A percentile compares a stretch with the other conserved stretches of the same genome.
These are phyloP conservation scores for Subacronicta megacephala DNA, from an alignment of 2,888 invertebrate genomes.

Conservation along the genomic window DNA sequence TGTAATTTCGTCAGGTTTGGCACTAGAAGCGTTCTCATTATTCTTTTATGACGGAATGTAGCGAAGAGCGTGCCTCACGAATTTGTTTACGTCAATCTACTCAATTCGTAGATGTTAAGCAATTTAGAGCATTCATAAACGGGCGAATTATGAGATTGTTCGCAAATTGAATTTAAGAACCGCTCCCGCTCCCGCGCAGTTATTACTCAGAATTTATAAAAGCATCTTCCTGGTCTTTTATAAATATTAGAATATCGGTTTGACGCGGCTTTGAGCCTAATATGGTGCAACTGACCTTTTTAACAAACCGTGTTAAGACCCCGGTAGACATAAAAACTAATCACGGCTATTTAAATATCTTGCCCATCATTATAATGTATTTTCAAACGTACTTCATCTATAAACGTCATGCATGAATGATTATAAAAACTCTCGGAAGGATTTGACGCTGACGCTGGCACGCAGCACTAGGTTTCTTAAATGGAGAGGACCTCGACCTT, in stretches of 20 bases:
- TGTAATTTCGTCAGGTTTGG: slow-evolving; percentile 8
- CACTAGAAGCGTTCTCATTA: slow-evolving; percentile 17
- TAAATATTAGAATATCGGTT: not conserved
- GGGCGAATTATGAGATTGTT: slow-evolving; percentile 33
- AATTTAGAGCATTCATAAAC: slow-evolving; percentile 35
- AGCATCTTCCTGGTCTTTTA: not conserved
- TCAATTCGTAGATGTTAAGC: slow-evolving; percentile 40
- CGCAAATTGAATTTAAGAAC: slow-evolving; percentile 31
- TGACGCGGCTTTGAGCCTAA: not conserved
- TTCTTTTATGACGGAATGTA: slow-evolving; percentile 29
- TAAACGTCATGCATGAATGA: slow-evolving; percentile 26
- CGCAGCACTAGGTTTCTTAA: slow-evolving; percentile 18
- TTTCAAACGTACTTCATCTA: slow-evolving; percentile 35
- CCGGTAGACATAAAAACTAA: slow-evolving; percentile 28
- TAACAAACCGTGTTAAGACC: slow-evolving; percentile 1
- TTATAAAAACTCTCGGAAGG: slow-evolving; percentile 34
- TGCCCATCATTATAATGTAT: slow-evolving; percentile 36
- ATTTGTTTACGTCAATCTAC: slow-evolving; percentile 36
- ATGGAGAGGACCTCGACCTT: slow-evolving; percentile 43
- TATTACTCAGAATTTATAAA: not conserved
- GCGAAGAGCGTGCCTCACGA: slow-evolving; percentile 25
- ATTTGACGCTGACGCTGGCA: slow-evolving; percentile 33
- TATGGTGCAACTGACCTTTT: not conserved
- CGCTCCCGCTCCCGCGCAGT: slow-evolving; percentile 21
- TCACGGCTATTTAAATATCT: slow-evolving; percentile 40